Evolutionary conservation across 2,888 invertebrate genomes (phyloP).

Genomic region (Netelia virgata): DNA sequence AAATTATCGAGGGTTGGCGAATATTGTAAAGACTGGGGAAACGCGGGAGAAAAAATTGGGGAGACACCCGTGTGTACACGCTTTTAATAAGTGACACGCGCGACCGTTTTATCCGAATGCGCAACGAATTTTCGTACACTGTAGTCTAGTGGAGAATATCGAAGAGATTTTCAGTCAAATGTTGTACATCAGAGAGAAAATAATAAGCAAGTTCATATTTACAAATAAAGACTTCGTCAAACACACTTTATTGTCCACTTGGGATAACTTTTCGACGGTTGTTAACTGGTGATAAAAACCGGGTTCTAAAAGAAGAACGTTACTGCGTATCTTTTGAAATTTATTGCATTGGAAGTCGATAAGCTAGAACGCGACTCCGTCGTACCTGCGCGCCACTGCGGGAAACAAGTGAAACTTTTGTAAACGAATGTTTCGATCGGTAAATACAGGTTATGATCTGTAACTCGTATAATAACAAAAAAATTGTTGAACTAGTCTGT

Average conservation of each 20-base stretch:
- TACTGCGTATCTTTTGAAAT: too few relatives aligned
- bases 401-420: neutral
- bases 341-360: too few relatives aligned
- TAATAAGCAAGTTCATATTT: too few relatives aligned
- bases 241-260: too few relatives aligned
- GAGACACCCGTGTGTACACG: neutral
- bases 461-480: neutral
- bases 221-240: too few relatives aligned
- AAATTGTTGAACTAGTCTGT: neutral
- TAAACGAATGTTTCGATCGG: neutral
- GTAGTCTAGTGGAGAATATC: neutral
- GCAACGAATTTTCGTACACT: neutral
- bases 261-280: too few relatives aligned
- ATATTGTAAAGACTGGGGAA: conserved; percentile 64
- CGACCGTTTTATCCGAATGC: conserved; percentile 15
- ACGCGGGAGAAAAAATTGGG: conserved; percentile 38
- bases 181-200: too few relatives aligned
- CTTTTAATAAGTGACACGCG: conserved; percentile 34
- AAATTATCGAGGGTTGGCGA: conserved; percentile 79
- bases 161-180: neutral
- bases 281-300: too few relatives aligned
- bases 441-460: neutral
- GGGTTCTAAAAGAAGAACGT: too few relatives aligned
- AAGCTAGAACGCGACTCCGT: too few relatives aligned
- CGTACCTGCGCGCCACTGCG: neutral